A percentile compares a stretch with the other conserved stretches of the same genome.
These are phyloP conservation scores for Antheraea mylitta DNA, from an alignment of 1,140 invertebrate species.

Conservation along the genomic window DNA sequence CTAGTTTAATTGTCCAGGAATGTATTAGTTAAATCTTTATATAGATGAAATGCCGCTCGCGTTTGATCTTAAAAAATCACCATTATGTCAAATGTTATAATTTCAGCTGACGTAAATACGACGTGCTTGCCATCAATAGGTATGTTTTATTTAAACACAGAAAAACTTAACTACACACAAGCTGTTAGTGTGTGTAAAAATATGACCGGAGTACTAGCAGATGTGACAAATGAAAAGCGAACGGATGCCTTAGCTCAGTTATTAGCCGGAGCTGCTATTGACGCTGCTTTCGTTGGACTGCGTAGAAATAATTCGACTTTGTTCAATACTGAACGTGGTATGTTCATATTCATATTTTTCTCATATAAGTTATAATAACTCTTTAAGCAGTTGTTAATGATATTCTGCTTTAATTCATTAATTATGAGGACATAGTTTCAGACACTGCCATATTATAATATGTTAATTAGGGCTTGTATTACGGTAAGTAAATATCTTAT, in stretches of 20 bases:
- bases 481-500: too few relatives aligned
- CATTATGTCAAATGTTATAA: not conserved
- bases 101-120: slow-evolving; percentile 75
- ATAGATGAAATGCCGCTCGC: too few relatives aligned
- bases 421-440: too few relatives aligned
- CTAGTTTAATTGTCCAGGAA: too few relatives aligned
- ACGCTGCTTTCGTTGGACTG: slow-evolving; percentile 79
- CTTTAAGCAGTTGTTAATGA: not conserved
- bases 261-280: slow-evolving; percentile 41
- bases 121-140: slow-evolving; percentile 80
- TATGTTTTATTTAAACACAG: slow-evolving; percentile 77
- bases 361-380: too few relatives aligned
- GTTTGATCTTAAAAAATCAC: too few relatives aligned
- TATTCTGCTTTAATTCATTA: too few relatives aligned
- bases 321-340: slow-evolving; percentile 45
- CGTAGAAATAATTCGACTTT: slow-evolving; percentile 43
- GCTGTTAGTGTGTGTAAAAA: slow-evolving; percentile 77
- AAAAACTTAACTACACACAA: slow-evolving; percentile 79
- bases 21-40: too few relatives aligned
- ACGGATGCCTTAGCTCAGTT: slow-evolving; percentile 79
- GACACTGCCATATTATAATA: too few relatives aligned
- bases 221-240: slow-evolving; percentile 79
- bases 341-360: not conserved
- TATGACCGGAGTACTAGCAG: slow-evolving; percentile 79
- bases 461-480: too few relatives aligned